Conservation (phyloP, 2,113 vertebrate species). For the Candoia aspera region DNA sequence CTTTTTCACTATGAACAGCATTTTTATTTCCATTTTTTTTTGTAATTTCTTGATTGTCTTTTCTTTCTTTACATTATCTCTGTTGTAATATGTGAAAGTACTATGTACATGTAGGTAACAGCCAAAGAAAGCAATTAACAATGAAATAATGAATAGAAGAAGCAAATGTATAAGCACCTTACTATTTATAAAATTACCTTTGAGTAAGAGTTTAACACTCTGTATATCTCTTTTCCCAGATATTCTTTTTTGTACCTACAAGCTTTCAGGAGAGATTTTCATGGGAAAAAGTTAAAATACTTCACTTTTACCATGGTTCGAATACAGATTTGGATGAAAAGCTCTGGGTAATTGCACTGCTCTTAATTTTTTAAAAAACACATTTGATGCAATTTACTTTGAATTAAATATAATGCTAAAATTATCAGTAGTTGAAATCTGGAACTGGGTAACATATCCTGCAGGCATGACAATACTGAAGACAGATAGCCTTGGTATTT, state of each 20-base stretch:
- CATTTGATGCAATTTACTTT: neutral
- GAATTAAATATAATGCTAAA: neutral
- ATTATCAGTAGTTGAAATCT: neutral
- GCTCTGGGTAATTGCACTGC: neutral
- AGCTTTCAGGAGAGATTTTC: neutral
- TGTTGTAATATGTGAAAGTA: neutral
- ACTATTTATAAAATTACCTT: neutral
- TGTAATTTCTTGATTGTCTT: neutral
- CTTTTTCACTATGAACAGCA: neutral
- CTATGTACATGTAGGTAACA: neutral
- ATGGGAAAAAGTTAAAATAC: neutral
- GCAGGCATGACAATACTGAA: neutral
- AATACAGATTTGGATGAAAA: neutral
- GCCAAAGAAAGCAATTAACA: neutral
- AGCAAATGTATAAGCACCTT: neutral
- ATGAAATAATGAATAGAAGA: neutral
- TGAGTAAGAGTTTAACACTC: neutral
- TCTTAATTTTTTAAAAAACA: neutral
- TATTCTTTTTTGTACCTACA: neutral
- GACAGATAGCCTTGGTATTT: neutral
- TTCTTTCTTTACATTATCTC: neutral
- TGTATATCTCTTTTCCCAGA: neutral
- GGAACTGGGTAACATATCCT: neutral
- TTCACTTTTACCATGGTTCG: neutral
- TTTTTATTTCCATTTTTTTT: neutral